These are phyloP conservation scores for Laupala kohalensis DNA, from an alignment of 1,140 invertebrate species.

Conservation along the genomic window DNA sequence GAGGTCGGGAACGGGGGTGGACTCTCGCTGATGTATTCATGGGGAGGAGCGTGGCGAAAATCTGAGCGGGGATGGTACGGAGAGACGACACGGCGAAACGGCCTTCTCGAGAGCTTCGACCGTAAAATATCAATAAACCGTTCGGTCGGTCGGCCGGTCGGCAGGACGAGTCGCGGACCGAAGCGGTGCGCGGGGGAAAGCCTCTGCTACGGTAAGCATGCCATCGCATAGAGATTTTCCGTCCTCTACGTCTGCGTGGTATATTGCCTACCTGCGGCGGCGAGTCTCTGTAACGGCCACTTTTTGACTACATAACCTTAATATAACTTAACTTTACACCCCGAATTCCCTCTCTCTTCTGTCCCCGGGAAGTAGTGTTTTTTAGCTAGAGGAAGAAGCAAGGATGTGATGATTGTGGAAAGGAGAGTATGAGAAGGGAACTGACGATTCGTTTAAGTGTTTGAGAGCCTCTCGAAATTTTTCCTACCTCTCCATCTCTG, in stretches of 20 bases:
- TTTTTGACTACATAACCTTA: neutral
- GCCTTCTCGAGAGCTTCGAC: neutral
- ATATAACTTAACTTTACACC: neutral
- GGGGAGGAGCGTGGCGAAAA: neutral
- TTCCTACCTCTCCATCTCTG: neutral
- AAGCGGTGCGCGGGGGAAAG: neutral
- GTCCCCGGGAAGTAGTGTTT: neutral
- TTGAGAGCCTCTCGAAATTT: neutral
- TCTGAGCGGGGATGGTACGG: neutral
- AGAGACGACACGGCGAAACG: neutral
- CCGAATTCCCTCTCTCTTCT: neutral
- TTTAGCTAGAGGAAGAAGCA: neutral
- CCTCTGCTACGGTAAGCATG: too few species aligned
- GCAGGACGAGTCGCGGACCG: too few species aligned
- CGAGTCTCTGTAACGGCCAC: neutral
- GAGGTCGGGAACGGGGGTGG: too few species aligned
- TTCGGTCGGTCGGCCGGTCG: too few species aligned
- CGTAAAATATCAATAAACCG: neutral
- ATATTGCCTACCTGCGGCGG: neutral
- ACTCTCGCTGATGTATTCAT: neutral
- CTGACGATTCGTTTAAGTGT: neutral
- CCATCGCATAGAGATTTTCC: too few species aligned
- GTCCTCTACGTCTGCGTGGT: neutral
- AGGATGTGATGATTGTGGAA: neutral
- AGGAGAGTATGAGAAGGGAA: neutral